phyloP scores from a whole-genome alignment of 2,888 invertebrate species.

The Nomada hirtipes region DNA sequence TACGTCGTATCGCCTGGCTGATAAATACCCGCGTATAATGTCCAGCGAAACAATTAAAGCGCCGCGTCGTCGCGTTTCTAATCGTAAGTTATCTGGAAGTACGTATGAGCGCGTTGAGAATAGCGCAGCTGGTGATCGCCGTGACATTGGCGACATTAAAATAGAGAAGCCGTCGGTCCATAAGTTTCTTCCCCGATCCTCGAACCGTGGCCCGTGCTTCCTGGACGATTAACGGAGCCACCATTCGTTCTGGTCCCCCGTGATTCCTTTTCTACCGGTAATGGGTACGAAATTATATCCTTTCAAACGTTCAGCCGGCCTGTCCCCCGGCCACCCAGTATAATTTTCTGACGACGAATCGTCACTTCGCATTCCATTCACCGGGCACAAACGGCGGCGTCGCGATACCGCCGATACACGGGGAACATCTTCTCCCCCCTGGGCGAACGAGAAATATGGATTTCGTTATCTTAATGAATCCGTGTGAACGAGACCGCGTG shows the following conservation, averaged over 20 bases:
- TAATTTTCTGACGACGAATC: conserved; percentile 70
- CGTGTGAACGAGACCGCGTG: conserved; percentile 47
- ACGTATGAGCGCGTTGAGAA: too few relatives aligned
- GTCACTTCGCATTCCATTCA: conserved; percentile 73
- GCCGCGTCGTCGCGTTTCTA: neutral
- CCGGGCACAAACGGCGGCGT: conserved; percentile 3
- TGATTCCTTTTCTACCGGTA: conserved; percentile 56
- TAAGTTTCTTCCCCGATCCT: conserved; percentile 8
- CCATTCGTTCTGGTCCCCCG: conserved; percentile 55
- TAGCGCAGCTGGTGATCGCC: neutral
- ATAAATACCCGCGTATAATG: conserved; percentile 18
- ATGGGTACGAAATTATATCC: conserved; percentile 66
- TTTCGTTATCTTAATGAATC: conserved; percentile 60
- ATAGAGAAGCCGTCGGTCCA: conserved; percentile 12
- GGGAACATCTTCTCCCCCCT: neutral
- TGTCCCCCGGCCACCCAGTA: conserved; percentile 56
- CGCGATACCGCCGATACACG: conserved; percentile 27
- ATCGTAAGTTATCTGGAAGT: neutral
- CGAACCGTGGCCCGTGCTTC: conserved; percentile 40
- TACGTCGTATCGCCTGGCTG: conserved; percentile 11
- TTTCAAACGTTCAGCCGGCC: conserved; percentile 42
- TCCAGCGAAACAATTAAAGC: conserved; percentile 17
- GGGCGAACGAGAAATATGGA: conserved; percentile 32
- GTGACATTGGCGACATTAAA: neutral
- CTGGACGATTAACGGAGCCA: conserved; percentile 48